Evolutionary conservation across 2,113 vertebrate genomes (phyloP).

Genomic region (Catagonus wagneri): DNA sequence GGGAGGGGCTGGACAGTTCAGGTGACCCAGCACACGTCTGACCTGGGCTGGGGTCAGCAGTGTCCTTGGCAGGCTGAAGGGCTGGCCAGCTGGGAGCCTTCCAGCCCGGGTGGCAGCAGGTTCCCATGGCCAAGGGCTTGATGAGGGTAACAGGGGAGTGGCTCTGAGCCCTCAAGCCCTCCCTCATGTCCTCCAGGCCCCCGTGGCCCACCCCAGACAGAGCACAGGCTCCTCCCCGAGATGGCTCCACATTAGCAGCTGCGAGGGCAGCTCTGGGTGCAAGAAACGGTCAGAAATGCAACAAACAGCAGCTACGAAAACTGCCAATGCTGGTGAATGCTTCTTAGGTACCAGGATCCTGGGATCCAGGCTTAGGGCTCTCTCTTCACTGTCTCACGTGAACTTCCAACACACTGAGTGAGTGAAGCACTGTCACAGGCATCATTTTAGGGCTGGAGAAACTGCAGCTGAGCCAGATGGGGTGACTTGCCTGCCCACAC

Average conservation of each 20-base stretch:
- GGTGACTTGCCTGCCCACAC: too few species aligned
- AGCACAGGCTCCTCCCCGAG: neutral
- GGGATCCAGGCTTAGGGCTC: neutral
- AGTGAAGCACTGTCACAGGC: neutral
- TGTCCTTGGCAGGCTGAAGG: conserved; percentile 54
- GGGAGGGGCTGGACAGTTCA: conserved; percentile 6
- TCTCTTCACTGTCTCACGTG: neutral
- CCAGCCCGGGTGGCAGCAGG: neutral
- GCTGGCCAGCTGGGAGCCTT: neutral
- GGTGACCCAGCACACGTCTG: conserved; percentile 21
- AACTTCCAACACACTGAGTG: neutral
- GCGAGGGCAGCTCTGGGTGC: neutral
- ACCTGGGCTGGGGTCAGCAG: conserved; percentile 74
- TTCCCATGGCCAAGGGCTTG: neutral
- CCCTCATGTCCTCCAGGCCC: neutral
- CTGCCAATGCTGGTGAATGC: neutral
- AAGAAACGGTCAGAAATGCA: neutral
- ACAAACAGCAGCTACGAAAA: neutral
- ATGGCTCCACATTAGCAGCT: neutral
- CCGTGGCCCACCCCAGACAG: neutral
- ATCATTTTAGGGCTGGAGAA: neutral
- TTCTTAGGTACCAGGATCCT: neutral
- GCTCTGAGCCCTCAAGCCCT: neutral
- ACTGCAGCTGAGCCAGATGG: neutral
- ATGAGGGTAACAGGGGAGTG: neutral